Evolutionary conservation across 1,140 invertebrate species (phyloP), one percentile per base, ranked within the genome.

Genomic region (Lordiphosa stackelbergi): DNA sequence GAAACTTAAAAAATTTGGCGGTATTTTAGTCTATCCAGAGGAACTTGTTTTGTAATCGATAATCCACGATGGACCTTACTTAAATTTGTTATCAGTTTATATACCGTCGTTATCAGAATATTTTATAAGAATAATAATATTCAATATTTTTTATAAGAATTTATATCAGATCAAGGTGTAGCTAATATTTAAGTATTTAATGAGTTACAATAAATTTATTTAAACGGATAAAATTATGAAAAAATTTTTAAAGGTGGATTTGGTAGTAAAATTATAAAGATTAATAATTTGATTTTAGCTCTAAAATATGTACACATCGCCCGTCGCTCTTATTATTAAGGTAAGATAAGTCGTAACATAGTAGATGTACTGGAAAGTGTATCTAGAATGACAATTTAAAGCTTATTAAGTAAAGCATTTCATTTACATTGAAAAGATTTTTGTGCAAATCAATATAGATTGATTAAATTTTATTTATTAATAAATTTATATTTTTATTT

Each of bases 331-430:
- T 61, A 55, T 55, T 61, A 61, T 47, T 54, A 61, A 61, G 58
- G 58, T 61, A 61, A 61, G 89, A 92, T 90, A 92, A 92, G 91
- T 92, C 91, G 91, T 92, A 92, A 92, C 91, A 92, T 88, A 92
- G 91, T 92, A 91, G 90, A 89, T 85, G 85, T 92, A 92, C 88
- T 90, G 90, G 91, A 92, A 92, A 89, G 87, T 92, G 88, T 88
- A 87, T 89, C 90, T 91, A 88, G 90, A 89, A 89, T 84, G 86
- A 61, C 79, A 88, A 89, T 88, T 85, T 89, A 89, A 85, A 90
- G 87, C 88, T 90, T 90, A 78, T 74, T 84, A 84, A 73, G 73
- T 68, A 89, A 86, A 90, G 88, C 74, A 87, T 89, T 90, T 90
- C 88, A 90, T 88, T 91, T 61, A 61, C 58, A 61, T 55, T 61